Conservation (phyloP, 1,140 invertebrate species). For the Tetragnatha versicolor region DNA sequence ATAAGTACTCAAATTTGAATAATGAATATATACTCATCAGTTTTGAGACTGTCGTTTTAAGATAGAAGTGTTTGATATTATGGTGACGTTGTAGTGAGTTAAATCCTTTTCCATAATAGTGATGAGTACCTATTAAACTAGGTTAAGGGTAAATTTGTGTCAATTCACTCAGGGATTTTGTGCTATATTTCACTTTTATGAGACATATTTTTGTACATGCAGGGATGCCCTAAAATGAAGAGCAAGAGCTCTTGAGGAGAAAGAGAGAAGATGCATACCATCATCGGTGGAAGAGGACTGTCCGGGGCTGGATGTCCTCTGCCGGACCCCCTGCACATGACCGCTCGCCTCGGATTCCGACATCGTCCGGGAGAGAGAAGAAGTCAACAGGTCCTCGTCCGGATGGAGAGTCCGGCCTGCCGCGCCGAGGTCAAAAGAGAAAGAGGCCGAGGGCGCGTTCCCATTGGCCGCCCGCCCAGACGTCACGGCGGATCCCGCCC, state of each 20-base stretch:
- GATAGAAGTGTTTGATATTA: no score
- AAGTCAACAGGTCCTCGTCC: no score
- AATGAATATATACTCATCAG: no score
- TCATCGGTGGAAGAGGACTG: constrained; percentile 36
- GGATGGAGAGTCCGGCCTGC: background rate
- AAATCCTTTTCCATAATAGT: no score
- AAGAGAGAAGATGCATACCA: constrained; percentile 5
- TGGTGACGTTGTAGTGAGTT: no score
- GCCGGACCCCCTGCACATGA: constrained; percentile 6
- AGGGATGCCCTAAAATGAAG: background rate
- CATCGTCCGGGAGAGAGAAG: constrained; percentile 2
- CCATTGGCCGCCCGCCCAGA: constrained; percentile 36
- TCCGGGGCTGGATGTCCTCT: constrained; percentile 10
- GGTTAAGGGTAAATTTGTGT: no score
- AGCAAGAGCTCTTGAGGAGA: background rate
- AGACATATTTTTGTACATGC: no score
- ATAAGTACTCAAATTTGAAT: no score
- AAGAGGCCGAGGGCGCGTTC: constrained; percentile 29
- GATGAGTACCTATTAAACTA: no score
- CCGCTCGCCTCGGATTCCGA: constrained; percentile 34
- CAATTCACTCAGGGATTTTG: no score
- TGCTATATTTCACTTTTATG: no score
- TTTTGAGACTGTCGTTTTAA: no score
- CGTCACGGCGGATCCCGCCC: constrained; percentile 41
- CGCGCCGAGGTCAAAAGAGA: constrained; percentile 37